Evolutionary conservation across 2,888 invertebrate genomes (phyloP).

Genomic region (Colostygia pectinataria): DNA sequence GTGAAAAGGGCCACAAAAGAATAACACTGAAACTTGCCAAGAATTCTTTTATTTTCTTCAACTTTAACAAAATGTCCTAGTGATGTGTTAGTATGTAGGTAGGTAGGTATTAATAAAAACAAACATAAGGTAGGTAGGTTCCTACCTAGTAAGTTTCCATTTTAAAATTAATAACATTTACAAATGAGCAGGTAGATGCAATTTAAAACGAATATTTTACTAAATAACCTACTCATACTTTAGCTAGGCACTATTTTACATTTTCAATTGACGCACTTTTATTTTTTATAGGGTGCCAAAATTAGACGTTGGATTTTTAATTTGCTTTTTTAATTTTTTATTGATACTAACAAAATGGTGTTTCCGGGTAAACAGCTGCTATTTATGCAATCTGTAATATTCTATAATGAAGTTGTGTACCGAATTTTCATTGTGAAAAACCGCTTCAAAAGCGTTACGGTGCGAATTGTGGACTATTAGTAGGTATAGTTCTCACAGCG

Average conservation of each 20-base stretch:
- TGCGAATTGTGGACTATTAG: too few relatives aligned
- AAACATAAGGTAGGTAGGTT: too few relatives aligned
- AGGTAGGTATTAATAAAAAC: background rate
- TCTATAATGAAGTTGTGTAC: too few relatives aligned
- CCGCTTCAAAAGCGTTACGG: too few relatives aligned
- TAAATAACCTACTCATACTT: slow-evolving; percentile 4
- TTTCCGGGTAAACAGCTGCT: too few relatives aligned
- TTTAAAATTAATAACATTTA: background rate
- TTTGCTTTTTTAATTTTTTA: too few relatives aligned
- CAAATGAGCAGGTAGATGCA: slow-evolving; percentile 47
- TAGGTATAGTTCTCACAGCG: too few relatives aligned
- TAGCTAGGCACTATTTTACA: slow-evolving; percentile 69
- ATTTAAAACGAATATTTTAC: slow-evolving; percentile 24
- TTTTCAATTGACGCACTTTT: slow-evolving; percentile 74
- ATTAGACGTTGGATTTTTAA: too few relatives aligned
- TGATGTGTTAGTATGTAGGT: slow-evolving; percentile 9
- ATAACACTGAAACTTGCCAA: slow-evolving; percentile 15
- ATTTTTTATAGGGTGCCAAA: slow-evolving; percentile 29
- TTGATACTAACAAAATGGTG: too few relatives aligned
- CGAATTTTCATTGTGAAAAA: too few relatives aligned
- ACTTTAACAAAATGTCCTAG: slow-evolving; percentile 38
- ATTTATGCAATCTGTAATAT: too few relatives aligned
- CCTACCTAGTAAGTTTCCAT: background rate
- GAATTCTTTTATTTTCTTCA: slow-evolving; percentile 38
- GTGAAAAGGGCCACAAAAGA: too few relatives aligned